Evolutionary conservation across 2,888 invertebrate genomes (phyloP).

Genomic region (Hermodice carunculata): DNA sequence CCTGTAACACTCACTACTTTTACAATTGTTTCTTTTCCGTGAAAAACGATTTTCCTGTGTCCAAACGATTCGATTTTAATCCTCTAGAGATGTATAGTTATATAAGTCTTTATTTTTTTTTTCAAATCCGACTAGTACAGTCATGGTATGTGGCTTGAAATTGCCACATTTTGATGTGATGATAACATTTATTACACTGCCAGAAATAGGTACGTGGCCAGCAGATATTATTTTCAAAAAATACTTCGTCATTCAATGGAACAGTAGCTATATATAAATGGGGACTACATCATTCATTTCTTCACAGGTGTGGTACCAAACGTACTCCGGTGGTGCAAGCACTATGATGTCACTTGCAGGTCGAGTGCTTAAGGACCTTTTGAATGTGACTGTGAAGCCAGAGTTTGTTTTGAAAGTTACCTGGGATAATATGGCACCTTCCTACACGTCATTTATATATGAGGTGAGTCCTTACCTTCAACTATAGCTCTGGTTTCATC

Average conservation of each 20-base stretch:
- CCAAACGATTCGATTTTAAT: too few relatives aligned
- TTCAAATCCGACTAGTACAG: too few relatives aligned
- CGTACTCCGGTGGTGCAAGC: background rate
- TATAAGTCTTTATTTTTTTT: too few relatives aligned
- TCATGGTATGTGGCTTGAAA: too few relatives aligned
- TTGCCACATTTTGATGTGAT: too few relatives aligned
- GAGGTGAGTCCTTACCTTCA: background rate
- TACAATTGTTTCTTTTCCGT: too few relatives aligned
- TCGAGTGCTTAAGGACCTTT: background rate
- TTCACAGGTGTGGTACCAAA: conserved; percentile 1
- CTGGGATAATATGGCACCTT: conserved; percentile 13
- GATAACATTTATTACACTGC: too few relatives aligned
- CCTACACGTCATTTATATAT: background rate
- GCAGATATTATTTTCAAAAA: too few relatives aligned
- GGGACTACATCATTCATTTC: background rate
- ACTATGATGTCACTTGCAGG: background rate
- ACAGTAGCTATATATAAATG: background rate
- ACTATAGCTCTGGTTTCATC: background rate
- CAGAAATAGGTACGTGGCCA: too few relatives aligned
- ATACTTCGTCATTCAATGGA: background rate
- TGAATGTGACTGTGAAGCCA: background rate
- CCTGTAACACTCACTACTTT: too few relatives aligned
- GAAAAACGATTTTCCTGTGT: too few relatives aligned
- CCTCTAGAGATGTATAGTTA: too few relatives aligned
- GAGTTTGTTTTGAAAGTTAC: conserved; percentile 14